Base-by-base conservation (phyloP, 2,113 vertebrate species). In the Hystrix brachyura region DNA sequence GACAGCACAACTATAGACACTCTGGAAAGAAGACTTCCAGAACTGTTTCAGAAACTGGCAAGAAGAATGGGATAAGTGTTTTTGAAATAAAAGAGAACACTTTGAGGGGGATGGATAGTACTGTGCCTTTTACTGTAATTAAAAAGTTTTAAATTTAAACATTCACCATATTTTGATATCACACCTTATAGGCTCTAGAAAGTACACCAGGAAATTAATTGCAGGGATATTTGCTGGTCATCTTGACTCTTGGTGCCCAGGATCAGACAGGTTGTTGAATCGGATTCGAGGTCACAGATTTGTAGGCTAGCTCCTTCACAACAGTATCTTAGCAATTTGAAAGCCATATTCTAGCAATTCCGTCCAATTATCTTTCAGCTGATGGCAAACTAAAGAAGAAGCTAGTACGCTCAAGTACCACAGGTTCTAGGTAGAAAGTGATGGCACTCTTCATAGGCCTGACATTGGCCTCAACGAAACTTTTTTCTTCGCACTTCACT, bases 381-480 rank as follows among this genome's bases (percentile, higher is more conserved):
- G n/a, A 90, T 90, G 38, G 25, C 4, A 79, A 65, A 93, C 38
- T 34, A 79, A 76, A 90, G 74, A 27, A 86, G 86, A 96, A 78
- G 29, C 48, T 17, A 64, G 32, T 25, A 64, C 11, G 18, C 25
- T 27, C 23, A 72, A 19, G 46, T 76, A 82, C 25, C 62, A n/a
- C 4, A 60, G 25, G 67, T 71, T 92, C 74, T 62, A 53, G 34
- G 65, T 23, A 84, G 78, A 92, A 87, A 80, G 32, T 32, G 15
- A 80, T 12, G 8, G 14, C 29, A 29, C 25, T 80, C 18, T 72
- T 48, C 8, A 38, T 34, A 29, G 6, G 43, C 34, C 10, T 78
- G 64, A 55, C 13, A 0, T 32, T 55, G 59, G n/a, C 43, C 51
- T 57, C 55, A 13, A 81, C 8, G n/a, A n/a, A 18, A 25, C 48